Percentiles rank a stretch among this genome's conserved stretches.
Evolutionary conservation across 1,140 invertebrate genomes (phyloP).

Genomic region (Medauroidea extradentata): DNA sequence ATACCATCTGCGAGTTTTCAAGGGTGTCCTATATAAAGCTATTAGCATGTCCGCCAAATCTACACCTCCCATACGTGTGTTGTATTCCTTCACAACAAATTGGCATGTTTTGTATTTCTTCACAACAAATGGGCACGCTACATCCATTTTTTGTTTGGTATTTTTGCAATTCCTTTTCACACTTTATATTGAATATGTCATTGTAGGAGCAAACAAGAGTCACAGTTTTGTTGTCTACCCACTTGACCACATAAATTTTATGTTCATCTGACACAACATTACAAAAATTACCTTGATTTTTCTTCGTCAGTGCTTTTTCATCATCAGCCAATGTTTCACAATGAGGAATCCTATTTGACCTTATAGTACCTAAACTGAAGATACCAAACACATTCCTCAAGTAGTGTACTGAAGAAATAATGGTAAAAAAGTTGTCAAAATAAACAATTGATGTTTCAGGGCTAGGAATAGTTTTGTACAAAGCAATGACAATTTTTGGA

Average conservation of each 20-base stretch:
- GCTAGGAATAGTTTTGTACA: background rate
- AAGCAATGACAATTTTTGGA: slow-evolving; percentile 2
- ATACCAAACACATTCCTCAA: background rate
- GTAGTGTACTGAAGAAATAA: background rate
- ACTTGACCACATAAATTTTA: too few relatives aligned
- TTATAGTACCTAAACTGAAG: slow-evolving; percentile 1
- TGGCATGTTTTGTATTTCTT: too few relatives aligned
- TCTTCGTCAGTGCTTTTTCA: slow-evolving; percentile 38
- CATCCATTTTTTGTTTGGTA: slow-evolving; percentile 30
- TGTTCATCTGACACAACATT: slow-evolving; percentile 17
- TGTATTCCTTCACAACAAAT: slow-evolving; percentile 43
- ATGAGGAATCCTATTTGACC: background rate
- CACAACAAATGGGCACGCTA: too few relatives aligned
- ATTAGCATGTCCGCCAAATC: slow-evolving; percentile 44
- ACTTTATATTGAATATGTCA: slow-evolving; percentile 30
- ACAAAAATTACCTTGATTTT: slow-evolving; percentile 33
- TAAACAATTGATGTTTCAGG: background rate
- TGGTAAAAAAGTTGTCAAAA: slow-evolving; percentile 4
- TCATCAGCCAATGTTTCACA: slow-evolving; percentile 14
- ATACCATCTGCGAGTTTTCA: too few relatives aligned
- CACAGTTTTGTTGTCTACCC: too few relatives aligned
- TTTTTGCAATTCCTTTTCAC: slow-evolving; percentile 32
- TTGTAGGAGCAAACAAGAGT: slow-evolving; percentile 39
- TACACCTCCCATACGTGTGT: slow-evolving; percentile 36
- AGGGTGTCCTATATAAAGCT: slow-evolving; percentile 29